These are phyloP conservation scores for Neomorphus geoffroyi DNA, from an alignment of 2,797 vertebrate genomes.

Conservation along the genomic window DNA sequence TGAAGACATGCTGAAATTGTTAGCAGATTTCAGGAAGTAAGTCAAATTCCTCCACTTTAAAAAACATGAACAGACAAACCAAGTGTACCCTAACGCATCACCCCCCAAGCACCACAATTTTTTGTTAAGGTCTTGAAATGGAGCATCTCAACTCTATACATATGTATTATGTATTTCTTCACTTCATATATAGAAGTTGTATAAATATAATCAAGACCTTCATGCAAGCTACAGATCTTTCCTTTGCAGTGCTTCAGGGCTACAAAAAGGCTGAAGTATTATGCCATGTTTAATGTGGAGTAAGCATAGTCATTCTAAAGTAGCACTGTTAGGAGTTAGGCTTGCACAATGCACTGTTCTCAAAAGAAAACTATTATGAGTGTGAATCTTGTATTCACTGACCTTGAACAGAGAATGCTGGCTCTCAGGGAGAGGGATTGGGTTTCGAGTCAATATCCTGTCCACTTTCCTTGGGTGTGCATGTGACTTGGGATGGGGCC, in stretches of 20 bases:
- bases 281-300: background rate
- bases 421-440: background rate
- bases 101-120: background rate
- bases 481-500: background rate
- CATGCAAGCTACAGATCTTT: background rate
- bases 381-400: background rate
- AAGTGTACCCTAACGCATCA: background rate
- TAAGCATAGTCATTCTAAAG: background rate
- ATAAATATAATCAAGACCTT: background rate
- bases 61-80: background rate
- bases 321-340: background rate
- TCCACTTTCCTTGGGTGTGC: background rate
- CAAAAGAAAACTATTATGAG: background rate
- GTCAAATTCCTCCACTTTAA: slow-evolving; percentile 41
- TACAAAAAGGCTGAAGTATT: background rate
- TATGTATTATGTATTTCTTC: background rate
- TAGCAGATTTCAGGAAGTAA: slow-evolving; percentile 95
- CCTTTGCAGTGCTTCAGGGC: background rate
- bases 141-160: background rate
- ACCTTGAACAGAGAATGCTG: background rate
- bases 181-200: background rate
- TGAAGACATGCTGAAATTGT: slow-evolving; percentile 94
- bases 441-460: background rate
- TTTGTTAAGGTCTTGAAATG: background rate
- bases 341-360: background rate